These are phyloP conservation scores for Pecten maximus DNA, from an alignment of 2,888 invertebrate genomes.

Conservation along the genomic window DNA sequence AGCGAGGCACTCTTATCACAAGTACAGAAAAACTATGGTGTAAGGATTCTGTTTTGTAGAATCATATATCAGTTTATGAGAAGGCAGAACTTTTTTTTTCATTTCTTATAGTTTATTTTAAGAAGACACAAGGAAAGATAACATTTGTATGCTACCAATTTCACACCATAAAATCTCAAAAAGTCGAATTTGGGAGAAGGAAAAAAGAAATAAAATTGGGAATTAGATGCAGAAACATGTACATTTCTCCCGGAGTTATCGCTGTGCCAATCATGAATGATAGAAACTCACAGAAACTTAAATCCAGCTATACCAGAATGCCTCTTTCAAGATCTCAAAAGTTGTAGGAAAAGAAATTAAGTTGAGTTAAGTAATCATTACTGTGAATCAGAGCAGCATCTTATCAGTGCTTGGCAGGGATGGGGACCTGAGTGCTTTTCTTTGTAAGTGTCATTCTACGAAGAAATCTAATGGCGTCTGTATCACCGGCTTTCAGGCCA, in stretches of 20 bases:
- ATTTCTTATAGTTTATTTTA: slow-evolving; percentile 1
- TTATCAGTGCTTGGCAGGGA: slow-evolving; percentile 18
- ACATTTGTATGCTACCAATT: not conserved
- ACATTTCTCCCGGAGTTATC: not conserved
- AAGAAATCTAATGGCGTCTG: not conserved
- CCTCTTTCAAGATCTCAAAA: not conserved
- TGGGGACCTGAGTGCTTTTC: slow-evolving; percentile 13
- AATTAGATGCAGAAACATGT: slow-evolving; percentile 25
- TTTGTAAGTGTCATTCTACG: slow-evolving; percentile 33
- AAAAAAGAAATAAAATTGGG: not conserved
- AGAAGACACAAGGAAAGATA: not conserved
- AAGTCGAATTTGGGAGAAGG: not conserved
- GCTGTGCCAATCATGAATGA: not conserved
- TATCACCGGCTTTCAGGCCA: slow-evolving; percentile 9
- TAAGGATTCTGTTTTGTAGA: not conserved
- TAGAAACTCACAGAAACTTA: not conserved
- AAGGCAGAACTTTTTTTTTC: not conserved
- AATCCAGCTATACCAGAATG: not conserved
- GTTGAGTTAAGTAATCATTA: slow-evolving; percentile 30
- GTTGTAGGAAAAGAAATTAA: slow-evolving; percentile 28
- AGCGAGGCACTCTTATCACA: not conserved
- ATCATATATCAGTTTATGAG: not conserved
- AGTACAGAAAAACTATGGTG: not conserved
- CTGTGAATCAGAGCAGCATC: not conserved
- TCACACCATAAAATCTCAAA: slow-evolving; percentile 8